These are phyloP conservation scores for Pteropus alecto DNA, from an alignment of 2,113 vertebrate species.

Conservation along the genomic window DNA sequence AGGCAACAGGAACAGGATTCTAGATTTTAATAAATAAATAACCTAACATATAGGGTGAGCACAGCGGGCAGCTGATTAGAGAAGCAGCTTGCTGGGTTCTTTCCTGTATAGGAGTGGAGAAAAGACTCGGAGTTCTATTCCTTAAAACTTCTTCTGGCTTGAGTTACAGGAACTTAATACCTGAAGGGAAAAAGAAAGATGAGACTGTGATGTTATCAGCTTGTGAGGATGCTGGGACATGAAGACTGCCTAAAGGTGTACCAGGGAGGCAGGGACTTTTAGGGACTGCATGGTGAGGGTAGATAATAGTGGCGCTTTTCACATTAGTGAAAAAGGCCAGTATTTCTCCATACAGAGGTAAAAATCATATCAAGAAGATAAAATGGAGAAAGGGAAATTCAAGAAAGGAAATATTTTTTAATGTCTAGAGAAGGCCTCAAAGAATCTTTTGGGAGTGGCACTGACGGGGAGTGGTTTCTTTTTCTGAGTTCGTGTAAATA, in stretches of 20 bases:
- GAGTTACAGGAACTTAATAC: constrained; percentile 87
- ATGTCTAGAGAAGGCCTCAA: background rate
- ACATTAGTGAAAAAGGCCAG: background rate
- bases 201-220: constrained; percentile 56
- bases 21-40: constrained; percentile 96
- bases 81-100: constrained; percentile 82
- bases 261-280: background rate
- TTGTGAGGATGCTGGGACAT: background rate
- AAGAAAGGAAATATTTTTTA: background rate
- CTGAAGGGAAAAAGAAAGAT: constrained; percentile 76
- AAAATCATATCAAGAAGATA: background rate
- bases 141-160: constrained; percentile 64
- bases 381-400: background rate
- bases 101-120: constrained; percentile 83
- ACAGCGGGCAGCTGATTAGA: constrained; percentile 80
- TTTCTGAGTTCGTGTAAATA: constrained; percentile 15
- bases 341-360: background rate
- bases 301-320: background rate
- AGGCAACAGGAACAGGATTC: constrained; percentile 82
- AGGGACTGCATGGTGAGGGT: background rate
- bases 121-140: constrained; percentile 79
- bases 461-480: background rate
- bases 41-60: constrained; percentile 84
- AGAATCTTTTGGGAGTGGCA: background rate
- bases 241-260: background rate